Base-by-base conservation (phyloP, 2,113 vertebrate genomes). In the Nannospalax galili region DNA sequence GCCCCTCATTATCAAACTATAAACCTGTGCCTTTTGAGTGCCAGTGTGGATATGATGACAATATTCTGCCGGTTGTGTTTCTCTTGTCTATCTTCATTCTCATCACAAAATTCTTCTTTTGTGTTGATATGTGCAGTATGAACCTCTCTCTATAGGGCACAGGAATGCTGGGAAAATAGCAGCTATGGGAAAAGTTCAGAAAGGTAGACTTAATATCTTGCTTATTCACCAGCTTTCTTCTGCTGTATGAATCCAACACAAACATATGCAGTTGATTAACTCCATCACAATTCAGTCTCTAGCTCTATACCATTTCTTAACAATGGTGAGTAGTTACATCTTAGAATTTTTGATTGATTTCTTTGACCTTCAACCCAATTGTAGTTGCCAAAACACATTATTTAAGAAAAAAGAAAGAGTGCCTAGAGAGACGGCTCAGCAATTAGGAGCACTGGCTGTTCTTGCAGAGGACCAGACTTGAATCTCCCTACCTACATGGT, bases 361-460 rank as follows among this genome's bases (percentile, higher is more conserved):
- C 0, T 37, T 37, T 90, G 65, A 84, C 8, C 9, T 14, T 24
- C 5, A 19, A 60, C 8, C 5, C 11, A 65, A 79, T 15, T 70
- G 12, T 86, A 16, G 12, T 90, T 86, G 20, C 7, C 67, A 81
- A 19, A 88, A 35, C 26, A 94, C 2, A 79, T 82, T 79, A 42
- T 40, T 73, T 82, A 72, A 88, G 30, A 87, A 16, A 74, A 85
- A 91, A n/a, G 10, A 11, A 94, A 45, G 5, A 72, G 24, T 0
- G 0, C 11, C 16, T 28, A 9, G 19, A 2, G 52, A 4, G 1
- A 1, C 22, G n/a, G 12, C 15, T 60, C 35, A 52, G 48, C 48
- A 52, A 52, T 52, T 52, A 52, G 11, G 48, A 52, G 48, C 48
- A 52, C 48, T 52, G 11, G 48, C 20, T 80, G 20, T 60, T 58